phyloP scores from a whole-genome alignment of 2,888 invertebrate genomes.

The Hypercompe scribonia region DNA sequence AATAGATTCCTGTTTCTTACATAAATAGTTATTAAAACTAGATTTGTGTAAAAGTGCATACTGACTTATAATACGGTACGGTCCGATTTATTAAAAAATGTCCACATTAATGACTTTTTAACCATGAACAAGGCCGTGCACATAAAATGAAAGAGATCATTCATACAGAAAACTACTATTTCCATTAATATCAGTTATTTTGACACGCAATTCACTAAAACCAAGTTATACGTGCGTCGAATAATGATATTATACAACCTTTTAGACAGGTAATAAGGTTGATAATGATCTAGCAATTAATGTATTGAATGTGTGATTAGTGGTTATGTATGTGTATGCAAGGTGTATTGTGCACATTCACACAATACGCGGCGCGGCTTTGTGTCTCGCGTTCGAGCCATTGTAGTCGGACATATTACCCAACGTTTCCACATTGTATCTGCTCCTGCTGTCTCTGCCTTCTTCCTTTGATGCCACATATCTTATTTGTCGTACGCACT shows the following conservation, averaged over 20 bases:
- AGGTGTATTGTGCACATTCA: conserved; percentile 83
- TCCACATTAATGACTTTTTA: conserved; percentile 26
- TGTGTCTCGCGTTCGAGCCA: conserved; percentile 81
- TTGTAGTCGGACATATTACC: conserved; percentile 84
- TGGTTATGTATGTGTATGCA: conserved; percentile 73
- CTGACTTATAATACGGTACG: neutral
- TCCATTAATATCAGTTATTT: conserved; percentile 77
- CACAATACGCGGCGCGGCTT: conserved; percentile 82
- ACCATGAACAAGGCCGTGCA: conserved; percentile 60
- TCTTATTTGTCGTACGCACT: conserved; percentile 72
- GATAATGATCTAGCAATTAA: conserved; percentile 63
- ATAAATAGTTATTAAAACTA: neutral
- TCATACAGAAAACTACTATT: conserved; percentile 71
- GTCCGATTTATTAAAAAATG: neutral
- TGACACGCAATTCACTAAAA: conserved; percentile 70
- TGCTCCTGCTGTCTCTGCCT: conserved; percentile 74
- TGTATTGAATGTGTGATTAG: conserved; percentile 61
- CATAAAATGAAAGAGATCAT: conserved; percentile 65
- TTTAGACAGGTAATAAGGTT: conserved; percentile 57
- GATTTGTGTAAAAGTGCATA: neutral
- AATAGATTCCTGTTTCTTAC: neutral
- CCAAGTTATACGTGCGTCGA: conserved; percentile 43
- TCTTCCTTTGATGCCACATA: conserved; percentile 80
- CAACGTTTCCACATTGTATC: conserved; percentile 83
- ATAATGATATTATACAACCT: conserved; percentile 33